phyloP scores from a whole-genome alignment of 2,113 vertebrate species.

The Nestor notabilis region DNA sequence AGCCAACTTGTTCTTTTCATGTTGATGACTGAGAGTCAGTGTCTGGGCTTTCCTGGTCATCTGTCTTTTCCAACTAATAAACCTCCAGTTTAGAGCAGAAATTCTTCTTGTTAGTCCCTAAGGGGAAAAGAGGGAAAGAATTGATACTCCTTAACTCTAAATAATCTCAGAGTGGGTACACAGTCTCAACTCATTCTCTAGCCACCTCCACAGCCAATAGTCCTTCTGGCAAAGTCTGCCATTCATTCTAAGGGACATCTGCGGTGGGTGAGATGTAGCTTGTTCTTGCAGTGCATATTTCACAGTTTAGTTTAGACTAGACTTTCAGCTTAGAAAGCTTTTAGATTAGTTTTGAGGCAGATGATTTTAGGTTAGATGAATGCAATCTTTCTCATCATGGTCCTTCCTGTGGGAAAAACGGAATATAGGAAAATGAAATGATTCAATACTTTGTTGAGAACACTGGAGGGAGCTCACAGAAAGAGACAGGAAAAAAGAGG shows the following conservation, averaged over 20 bases:
- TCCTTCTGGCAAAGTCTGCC: neutral
- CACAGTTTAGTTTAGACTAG: neutral
- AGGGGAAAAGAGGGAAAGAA: neutral
- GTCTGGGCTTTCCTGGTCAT: neutral
- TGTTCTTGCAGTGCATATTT: neutral
- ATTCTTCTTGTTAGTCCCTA: neutral
- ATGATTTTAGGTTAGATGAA: neutral
- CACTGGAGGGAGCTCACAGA: constrained; percentile 73
- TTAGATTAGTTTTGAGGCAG: neutral
- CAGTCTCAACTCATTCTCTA: neutral
- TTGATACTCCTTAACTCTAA: neutral
- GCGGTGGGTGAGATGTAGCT: neutral
- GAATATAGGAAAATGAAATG: neutral
- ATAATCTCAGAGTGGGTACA: neutral
- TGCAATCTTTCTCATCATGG: neutral
- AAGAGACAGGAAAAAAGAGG: constrained; percentile 35
- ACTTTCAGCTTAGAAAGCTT: neutral
- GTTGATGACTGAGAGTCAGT: neutral
- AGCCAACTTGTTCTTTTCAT: neutral
- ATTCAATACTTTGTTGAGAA: constrained; percentile 46
- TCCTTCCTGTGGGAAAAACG: neutral
- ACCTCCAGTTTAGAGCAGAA: neutral
- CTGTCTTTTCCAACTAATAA: neutral
- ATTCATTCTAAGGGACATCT: neutral
- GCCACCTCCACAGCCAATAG: neutral